Evolutionary conservation across 2,113 vertebrate genomes (phyloP), one percentile per base, ranked within the genome.

Genomic region (Stigmatopora nigra): DNA sequence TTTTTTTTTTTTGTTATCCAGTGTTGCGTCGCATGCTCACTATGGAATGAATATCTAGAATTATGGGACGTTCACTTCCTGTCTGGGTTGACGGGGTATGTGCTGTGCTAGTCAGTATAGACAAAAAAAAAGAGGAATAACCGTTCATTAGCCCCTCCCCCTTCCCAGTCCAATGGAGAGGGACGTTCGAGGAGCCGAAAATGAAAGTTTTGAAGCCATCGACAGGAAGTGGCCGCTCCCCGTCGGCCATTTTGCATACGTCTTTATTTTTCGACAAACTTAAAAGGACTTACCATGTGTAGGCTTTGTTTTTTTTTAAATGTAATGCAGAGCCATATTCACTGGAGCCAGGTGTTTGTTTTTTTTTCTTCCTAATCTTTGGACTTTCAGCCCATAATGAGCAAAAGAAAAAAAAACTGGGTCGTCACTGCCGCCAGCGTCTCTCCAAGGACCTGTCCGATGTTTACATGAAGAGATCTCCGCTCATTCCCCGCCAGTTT

Each of bases 281-380:
- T 13, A 11, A 47, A 13, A 61, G 41, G 86, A 87, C 84, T 86
- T 85, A 87, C 88, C 89, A 89, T 80, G 72, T 86, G 85, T 83
- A 15, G 25, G 22, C 25, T 56, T 56, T 31, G 20, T 56, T 56
- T 86, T 88, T 56, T 86, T 88, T 89, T 90, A 88, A 90, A 88
- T 85, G 86, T 88, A 82, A 87, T 79, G 85, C 88, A 90, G 88
- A 91, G 91, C 90, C 90, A 91, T 92, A 91, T 91, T 90, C 90
- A 56, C 53, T 56, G 6, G 53, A 53, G 51, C 51, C 51, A 22
- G 51, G 51, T 22, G 19, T 9, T 89, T 89, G 70, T 86, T 88
- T 90, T 88, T 62, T 84, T 83, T 77, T 75, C 47, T 61, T 31
- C 25, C 25, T 31, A 2, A 2, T 31, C 3, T 79, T 83, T 81